Evolutionary conservation across 2,113 vertebrate genomes (phyloP).

Genomic region (Psittacus erithacus): DNA sequence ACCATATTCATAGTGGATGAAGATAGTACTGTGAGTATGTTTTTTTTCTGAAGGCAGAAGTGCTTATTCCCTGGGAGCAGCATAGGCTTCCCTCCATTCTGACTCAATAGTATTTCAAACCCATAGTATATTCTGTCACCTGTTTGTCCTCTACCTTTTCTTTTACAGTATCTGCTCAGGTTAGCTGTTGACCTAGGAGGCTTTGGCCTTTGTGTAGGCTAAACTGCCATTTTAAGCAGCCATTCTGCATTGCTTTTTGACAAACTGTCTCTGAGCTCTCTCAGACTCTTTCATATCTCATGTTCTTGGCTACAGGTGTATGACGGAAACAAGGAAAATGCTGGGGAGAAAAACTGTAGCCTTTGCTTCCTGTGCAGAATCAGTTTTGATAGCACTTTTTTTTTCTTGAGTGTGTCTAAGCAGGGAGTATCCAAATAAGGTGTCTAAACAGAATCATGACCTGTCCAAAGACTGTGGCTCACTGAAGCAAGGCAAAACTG

Average conservation of each 20-base stretch:
- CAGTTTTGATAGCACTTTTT: not conserved
- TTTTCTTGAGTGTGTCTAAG: not conserved
- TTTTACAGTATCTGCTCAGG: not conserved
- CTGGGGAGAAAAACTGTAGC: not conserved
- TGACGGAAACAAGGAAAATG: not conserved
- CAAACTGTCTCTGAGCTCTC: not conserved
- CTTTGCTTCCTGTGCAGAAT: not conserved
- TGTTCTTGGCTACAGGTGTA: not conserved
- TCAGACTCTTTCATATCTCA: not conserved
- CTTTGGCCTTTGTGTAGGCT: not conserved
- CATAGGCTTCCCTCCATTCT: not conserved
- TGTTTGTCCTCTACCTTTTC: not conserved
- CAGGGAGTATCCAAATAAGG: not conserved
- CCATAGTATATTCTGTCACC: not conserved
- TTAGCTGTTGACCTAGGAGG: not conserved
- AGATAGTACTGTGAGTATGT: conserved; percentile 85
- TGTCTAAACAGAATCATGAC: not conserved
- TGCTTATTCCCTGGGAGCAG: not conserved
- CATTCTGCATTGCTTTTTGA: not conserved
- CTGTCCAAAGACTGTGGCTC: not conserved
- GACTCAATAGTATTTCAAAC: not conserved
- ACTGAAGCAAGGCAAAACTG: not conserved
- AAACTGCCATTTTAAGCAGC: not conserved
- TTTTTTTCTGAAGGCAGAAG: not conserved
- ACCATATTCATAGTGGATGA: conserved; percentile 93